Base-by-base conservation (phyloP, 2,797 vertebrate species). In the Heliangelus exortis region DNA sequence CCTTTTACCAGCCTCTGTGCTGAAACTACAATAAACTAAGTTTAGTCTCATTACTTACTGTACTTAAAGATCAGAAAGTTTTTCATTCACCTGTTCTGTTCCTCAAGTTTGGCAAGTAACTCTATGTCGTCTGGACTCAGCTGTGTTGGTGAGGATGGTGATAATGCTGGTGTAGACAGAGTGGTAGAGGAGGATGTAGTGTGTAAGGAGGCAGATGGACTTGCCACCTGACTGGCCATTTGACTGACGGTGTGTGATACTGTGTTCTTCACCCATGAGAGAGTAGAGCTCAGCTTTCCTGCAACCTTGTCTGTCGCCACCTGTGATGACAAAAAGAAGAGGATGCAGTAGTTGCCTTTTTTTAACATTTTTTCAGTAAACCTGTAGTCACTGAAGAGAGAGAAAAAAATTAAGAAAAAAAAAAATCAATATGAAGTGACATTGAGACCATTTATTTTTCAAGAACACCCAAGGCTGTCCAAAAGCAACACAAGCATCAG, bases 231-330 rank as follows among this genome's bases (percentile, higher is more conserved):
- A 97, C 99, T 99, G 98, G 99, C 99, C 99, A 99, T 99, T 98
- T 99, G 99, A 98, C 98, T 99, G 99, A 99, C 99, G 87, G 99
- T 99, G 96, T 99, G 98, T 29, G 99, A 99, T 80, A 99, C 99
- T 0, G 99, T 99, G 98, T 99, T 99, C 99, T 99, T 99, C 97
- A 99, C 99, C 99, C 99, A 99, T 99, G 99, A 99, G 99, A 99
- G 98, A 99, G 99, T 99, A 97, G 99, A 99, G 98, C 99, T 99
- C 98, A 99, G 98, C 98, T 99, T 99, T 90, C 98, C 99, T 97
- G 99, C 97, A 98, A 99, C 99, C 97, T 98, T 99, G 98, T 99
- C 99, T 98, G 99, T 99, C 99, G 99, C 99, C 99, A 99, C 99
- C 99, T 99, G 97, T 11, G 21, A 66, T 54, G 23, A 94, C 76